Conservation (phyloP, 2,888 invertebrate species). For the Caenorhabditis sp. region DNA sequence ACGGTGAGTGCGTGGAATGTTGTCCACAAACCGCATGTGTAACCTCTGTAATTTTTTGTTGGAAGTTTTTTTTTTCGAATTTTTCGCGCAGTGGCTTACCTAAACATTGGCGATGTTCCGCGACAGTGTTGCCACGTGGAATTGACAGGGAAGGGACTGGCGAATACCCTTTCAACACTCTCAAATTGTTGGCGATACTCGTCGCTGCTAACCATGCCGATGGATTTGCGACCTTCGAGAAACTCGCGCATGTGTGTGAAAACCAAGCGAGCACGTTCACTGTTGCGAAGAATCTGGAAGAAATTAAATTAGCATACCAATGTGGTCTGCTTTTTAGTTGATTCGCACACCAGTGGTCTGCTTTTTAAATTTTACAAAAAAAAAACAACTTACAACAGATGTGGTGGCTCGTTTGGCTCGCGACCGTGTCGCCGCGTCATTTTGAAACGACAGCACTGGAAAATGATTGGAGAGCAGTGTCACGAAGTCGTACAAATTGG, state of each 20-base stretch:
- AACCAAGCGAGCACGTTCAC: conserved; percentile 64
- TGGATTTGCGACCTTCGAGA: conserved; percentile 53
- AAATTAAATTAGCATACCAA: no score
- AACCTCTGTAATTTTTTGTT: conserved; percentile 43
- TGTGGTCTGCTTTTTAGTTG: neutral
- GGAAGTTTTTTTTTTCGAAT: neutral
- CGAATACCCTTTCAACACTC: conserved; percentile 64
- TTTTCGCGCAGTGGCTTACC: neutral
- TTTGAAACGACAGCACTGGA: conserved; percentile 65
- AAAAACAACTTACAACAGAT: conserved; percentile 44
- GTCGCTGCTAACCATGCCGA: conserved; percentile 51
- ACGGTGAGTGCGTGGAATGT: conserved; percentile 91
- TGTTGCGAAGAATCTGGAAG: conserved; percentile 62
- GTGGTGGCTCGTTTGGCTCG: conserved; percentile 48
- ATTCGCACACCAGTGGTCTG: neutral
- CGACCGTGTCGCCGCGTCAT: conserved; percentile 46
- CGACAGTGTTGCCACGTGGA: conserved; percentile 69
- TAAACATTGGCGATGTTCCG: conserved; percentile 73
- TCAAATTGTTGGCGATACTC: conserved; percentile 68
- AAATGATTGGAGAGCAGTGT: conserved; percentile 66
- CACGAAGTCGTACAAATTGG: conserved; percentile 64
- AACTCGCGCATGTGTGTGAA: conserved; percentile 65
- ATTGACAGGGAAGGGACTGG: conserved; percentile 67
- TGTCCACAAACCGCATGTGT: conserved; percentile 92
- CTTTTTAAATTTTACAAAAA: no score